Evolutionary conservation across 1,140 invertebrate genomes (phyloP), one percentile per base, ranked within the genome.

Genomic region (Heliconius hewitsoni): DNA sequence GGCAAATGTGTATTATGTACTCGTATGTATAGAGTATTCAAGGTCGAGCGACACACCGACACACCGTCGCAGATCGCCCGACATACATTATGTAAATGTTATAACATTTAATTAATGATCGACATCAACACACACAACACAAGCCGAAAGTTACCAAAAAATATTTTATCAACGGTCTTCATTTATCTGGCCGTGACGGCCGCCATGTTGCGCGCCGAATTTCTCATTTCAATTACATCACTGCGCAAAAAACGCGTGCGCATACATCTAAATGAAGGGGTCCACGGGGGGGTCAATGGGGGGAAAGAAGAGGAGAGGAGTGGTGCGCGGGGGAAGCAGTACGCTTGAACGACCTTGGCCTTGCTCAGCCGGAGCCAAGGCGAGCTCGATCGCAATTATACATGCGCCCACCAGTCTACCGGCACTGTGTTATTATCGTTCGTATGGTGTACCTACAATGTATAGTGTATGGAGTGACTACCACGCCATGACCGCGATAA

Each of bases 221-320:
- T 92, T 89, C 81, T 82, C 89, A 91, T 94, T 94, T 93, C 91
- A 89, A 91, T 94, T 94, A 94, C 91, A 93, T 94, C 92, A 94
- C 85, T 86, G 87, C 83, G 90, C 90, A 94, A 94, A 94, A 93
- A 94, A 89, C 83, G 90, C 86, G 86, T 89, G 89, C 89, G 87
- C 89, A 86, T 85, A 83, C 82, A 82, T 39, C 72, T 73, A 42
- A 78, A 70, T 71, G 72, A 74, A 80, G 27, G 83, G n/a, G 81
- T 66, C 34, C 27, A 27, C 70, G 74, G 30, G 79, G 72, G 78
- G 76, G 23, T 66, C 73, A 46, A 46, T 75, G 79, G 23, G 83
- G n/a, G 81, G 73, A 52, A 72, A 55, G 72, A 66, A 77, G 70
- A 76, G 76, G 76, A 50, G 71, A 77, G 76, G 71, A 60, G 78